Base-by-base conservation (phyloP, 1,140 invertebrate species). In the Eriosoma lanigerum region DNA sequence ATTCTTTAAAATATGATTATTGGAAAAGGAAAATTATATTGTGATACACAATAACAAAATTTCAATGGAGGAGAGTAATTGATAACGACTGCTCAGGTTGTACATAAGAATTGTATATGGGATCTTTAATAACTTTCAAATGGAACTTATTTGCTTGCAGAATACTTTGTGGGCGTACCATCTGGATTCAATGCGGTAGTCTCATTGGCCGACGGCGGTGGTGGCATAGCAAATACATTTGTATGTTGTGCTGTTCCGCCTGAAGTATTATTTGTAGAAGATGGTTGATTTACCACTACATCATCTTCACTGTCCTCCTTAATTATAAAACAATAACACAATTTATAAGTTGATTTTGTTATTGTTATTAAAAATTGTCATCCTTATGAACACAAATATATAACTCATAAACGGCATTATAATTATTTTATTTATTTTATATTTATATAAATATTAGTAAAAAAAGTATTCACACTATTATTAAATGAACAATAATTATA, bases 181-280 rank as follows among this genome's bases (percentile, higher is more conserved):
- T 78, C 75, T 19, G 75, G 75, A 78, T 78, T 78, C 24, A 78
- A 46, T 78, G 75, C 75, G 48, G 75, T 78, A 3, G 75, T 78
- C 21, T 78, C 75, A 19, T 78, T 78, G 17, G 54, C 75, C 13
- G 75, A 60, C 24, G 54, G 10, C 5, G 75, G 75, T 58, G 75
- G 75, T 26, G 75, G 75, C 75, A 78, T 78, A 10, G 75, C 75
- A 24, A 78, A 58, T 4, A 60, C 56, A 10, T 32, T 76, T 1
- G n/a, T 78, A 10, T 44, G 29, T 13, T 58, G 52, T 78, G 32
- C 3, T 54, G 52, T 24, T 3, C 52, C 52, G 46, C 52, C 52
- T 0, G 24, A n/a, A 73, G 70, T 52, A 76, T 58, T 58, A n/a
- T 78, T 78, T 29, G 75, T 78, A 24, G 75, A 46, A 12, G 75